phyloP scores from a whole-genome alignment of 2,797 vertebrate species.

The Phalloptychus januarius region DNA sequence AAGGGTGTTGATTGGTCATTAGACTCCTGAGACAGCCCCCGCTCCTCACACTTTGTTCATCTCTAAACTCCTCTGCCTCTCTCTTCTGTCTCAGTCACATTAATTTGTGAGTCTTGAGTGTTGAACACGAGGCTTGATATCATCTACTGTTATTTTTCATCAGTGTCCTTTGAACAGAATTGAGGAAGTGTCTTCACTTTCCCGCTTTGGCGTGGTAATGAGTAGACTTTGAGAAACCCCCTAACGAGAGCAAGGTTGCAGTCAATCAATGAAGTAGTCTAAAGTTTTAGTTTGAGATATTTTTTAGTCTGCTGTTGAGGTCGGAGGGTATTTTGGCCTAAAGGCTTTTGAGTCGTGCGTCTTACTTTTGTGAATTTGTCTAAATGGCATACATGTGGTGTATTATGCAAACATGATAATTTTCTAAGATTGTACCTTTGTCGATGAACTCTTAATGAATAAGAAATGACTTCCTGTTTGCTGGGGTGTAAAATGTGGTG shows the following conservation, averaged over 20 bases:
- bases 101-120: conserved; percentile 65
- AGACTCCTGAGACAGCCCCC: conserved; percentile 69
- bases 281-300: background rate
- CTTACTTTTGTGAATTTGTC: background rate
- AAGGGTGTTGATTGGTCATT: conserved; percentile 85
- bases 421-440: background rate
- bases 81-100: conserved; percentile 53
- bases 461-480: background rate
- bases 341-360: background rate
- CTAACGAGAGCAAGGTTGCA: conserved; percentile 1
- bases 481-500: background rate
- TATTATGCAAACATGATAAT: background rate
- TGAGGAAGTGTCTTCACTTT: conserved; percentile 60
- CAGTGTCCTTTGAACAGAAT: conserved; percentile 50
- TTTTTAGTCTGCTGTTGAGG: background rate
- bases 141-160: conserved; percentile 41
- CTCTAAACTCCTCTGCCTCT: conserved; percentile 55
- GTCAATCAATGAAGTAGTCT: conserved; percentile 4
- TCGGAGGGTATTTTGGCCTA: background rate
- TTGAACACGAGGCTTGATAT: conserved; percentile 46
- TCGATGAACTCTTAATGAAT: background rate
- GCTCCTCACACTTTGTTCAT: conserved; percentile 72
- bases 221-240: conserved; percentile 38
- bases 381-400: background rate
- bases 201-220: conserved; percentile 12